Conservation (phyloP, 2,888 invertebrate genomes). For the Trichopoda pennipes region DNA sequence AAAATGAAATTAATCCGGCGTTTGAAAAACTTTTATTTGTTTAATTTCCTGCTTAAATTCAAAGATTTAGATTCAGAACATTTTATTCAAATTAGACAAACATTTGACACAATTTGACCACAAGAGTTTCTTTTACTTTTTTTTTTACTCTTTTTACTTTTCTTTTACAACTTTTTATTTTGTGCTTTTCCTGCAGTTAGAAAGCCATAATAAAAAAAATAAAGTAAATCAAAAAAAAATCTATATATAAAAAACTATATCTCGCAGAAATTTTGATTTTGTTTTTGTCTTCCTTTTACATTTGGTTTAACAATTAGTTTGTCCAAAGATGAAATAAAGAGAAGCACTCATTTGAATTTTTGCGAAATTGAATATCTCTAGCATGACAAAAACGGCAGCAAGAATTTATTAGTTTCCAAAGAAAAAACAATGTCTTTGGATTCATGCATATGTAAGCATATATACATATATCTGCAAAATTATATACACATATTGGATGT, state of each 20-base stretch:
- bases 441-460: neutral
- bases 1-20: constrained; percentile 5
- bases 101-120: constrained; percentile 60
- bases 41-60: constrained; percentile 54
- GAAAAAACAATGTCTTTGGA: neutral
- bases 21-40: constrained; percentile 45
- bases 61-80: constrained; percentile 12
- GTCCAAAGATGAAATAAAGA: constrained; percentile 33
- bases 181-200: neutral
- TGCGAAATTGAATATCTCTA: constrained; percentile 32
- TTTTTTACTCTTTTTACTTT: constrained; percentile 12
- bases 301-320: constrained; percentile 39
- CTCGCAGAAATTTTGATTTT: constrained; percentile 27
- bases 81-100: constrained; percentile 46
- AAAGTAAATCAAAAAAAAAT: constrained; percentile 18
- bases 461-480: no score
- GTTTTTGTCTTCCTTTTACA: constrained; percentile 12
- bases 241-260: constrained; percentile 20
- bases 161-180: constrained; percentile 16
- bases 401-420: constrained; percentile 39
- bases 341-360: constrained; percentile 9
- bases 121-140: constrained; percentile 38
- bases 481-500: constrained; percentile 29
- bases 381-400: constrained; percentile 48
- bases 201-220: neutral